A percentile compares a stretch with the other conserved stretches of the same genome.
phyloP scores from a whole-genome alignment of 2,888 invertebrate genomes.

The Herminia tarsipennalis region DNA sequence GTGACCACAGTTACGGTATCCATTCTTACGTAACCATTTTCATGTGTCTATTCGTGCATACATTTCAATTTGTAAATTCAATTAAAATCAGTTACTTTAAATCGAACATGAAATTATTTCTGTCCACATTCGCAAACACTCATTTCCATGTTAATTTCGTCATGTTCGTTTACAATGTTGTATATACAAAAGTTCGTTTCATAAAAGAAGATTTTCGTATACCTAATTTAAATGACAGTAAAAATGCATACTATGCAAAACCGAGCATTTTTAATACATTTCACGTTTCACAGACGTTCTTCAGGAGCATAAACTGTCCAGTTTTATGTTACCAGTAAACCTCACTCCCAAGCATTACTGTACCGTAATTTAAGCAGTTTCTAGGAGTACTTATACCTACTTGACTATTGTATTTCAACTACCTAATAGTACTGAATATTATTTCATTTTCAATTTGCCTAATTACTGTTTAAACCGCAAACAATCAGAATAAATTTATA shows the following conservation, averaged over 20 bases:
- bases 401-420: neutral
- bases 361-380: slow-evolving; percentile 37
- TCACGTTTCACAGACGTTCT: slow-evolving; percentile 27
- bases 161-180: slow-evolving; percentile 6
- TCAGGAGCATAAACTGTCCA: slow-evolving; percentile 35
- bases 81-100: slow-evolving; percentile 24
- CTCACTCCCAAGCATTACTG: slow-evolving; percentile 20
- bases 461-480: too few species aligned
- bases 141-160: slow-evolving; percentile 10
- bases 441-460: too few species aligned
- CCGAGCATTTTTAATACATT: too few species aligned
- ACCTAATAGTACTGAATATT: neutral
- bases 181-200: too few species aligned
- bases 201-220: too few species aligned
- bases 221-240: slow-evolving; percentile 26
- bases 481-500: too few species aligned
- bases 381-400: too few species aligned
- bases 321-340: slow-evolving; percentile 35
- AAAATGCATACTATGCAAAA: slow-evolving; percentile 44
- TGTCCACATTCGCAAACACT: slow-evolving; percentile 9
- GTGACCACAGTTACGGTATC: too few species aligned
- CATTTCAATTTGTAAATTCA: slow-evolving; percentile 12
- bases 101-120: slow-evolving; percentile 18
- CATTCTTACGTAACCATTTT: too few species aligned
- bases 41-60: too few species aligned